A percentile compares a stretch with the other conserved stretches of the same genome.
phyloP scores from a whole-genome alignment of 2,113 vertebrate species.

The Casuarius casuarius region DNA sequence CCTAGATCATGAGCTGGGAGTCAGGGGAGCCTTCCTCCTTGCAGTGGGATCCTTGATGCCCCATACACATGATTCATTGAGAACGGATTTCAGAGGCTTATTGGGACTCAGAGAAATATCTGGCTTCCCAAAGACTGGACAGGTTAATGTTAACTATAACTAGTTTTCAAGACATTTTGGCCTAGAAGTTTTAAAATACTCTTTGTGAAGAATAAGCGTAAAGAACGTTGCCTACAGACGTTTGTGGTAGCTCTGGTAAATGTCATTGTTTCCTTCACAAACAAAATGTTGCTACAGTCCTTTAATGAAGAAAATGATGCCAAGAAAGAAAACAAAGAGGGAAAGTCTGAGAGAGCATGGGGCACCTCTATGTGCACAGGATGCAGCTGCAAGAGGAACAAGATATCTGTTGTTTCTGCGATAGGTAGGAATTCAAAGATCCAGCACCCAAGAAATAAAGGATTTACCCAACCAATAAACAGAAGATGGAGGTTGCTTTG shows the following conservation, averaged over 20 bases:
- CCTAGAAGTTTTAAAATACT: not conserved
- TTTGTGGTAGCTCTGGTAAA: not conserved
- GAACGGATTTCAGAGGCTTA: not conserved
- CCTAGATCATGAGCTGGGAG: not conserved
- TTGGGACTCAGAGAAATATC: not conserved
- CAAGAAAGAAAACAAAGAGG: not conserved
- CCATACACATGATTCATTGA: not conserved
- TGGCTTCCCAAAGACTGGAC: not conserved
- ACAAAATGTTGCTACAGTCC: not conserved
- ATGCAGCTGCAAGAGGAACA: constrained; percentile 26
- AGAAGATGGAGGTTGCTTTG: constrained; percentile 7
- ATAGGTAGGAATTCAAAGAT: constrained; percentile 3
- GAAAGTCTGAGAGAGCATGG: not conserved
- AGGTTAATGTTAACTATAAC: not conserved
- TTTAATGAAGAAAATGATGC: not conserved
- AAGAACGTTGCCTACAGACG: not conserved
- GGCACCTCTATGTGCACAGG: not conserved
- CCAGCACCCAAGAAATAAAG: constrained; percentile 21
- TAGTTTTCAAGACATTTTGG: not conserved
- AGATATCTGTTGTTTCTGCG: not conserved
- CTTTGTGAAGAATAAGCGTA: not conserved
- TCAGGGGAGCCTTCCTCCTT: not conserved
- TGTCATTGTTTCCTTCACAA: not conserved
- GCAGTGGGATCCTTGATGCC: not conserved
- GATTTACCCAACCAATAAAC: constrained; percentile 3